Evolutionary conservation across 2,888 invertebrate species (phyloP), one percentile per base, ranked within the genome.

Genomic region (Odontocerum albicorne): DNA sequence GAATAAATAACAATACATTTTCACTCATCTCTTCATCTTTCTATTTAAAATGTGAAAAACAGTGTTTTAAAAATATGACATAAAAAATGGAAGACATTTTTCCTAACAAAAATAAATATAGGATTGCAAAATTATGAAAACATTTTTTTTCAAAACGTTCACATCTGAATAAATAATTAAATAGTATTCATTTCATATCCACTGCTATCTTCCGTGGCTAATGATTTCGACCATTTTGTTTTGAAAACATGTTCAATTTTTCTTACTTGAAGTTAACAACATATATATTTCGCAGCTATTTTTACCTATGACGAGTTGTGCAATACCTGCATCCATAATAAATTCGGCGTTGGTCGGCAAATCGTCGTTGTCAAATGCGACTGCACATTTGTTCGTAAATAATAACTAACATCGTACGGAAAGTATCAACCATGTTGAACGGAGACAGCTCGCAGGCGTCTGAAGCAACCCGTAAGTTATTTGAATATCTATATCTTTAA

Each of bases 401-500:
- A 49, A 36, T 49, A 54, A 49, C 38, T 19, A 54, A 54, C 54
- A 47, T 49, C 49, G 20, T 22, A 15, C 10, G 13, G 38, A 46
- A 42, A 53, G 21, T 38, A 22, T 39, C 42, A 49, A 16, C n/a
- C 33, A 54, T 54, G 54, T 27, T 59, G 49, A 59, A 59, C 59
- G 59, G 59, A 40, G 59, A 59, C 56, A 59, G 59, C 56, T 59
- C 59, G 17, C 55, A 53, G 45, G 56, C 59, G 21, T 55, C 55
- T 6, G 59, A 59, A 22, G 35, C 59, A n/a, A 49, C 59, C 45
- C 59, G 59, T 59, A 38, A 55, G 59, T 53, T 33, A 6, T 27
- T 44, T 4, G 31, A 27, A 10, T 42, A 1, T 35, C 3, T 32
- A 19, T 35, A 33, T 46, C 8, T 35, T 12, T 46, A 10, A 13